Evolutionary conservation across 2,113 vertebrate genomes (phyloP), one percentile per base, ranked within the genome.

Genomic region (Gorsachius goisagi): DNA sequence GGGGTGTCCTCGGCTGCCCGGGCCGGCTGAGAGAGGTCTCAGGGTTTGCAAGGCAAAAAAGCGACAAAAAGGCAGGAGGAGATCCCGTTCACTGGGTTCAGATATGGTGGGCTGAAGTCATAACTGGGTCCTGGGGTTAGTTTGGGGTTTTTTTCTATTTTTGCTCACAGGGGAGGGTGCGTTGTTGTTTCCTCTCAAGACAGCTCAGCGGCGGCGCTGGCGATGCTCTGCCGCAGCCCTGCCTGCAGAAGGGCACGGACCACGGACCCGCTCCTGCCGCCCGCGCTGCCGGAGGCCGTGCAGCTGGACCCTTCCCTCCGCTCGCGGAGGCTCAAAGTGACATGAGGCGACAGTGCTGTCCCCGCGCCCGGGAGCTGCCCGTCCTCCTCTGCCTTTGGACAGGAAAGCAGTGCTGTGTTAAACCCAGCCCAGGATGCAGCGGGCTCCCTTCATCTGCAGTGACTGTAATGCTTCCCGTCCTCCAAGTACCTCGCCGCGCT

Each of bases 201-300:
- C 35, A 24, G 23, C 21, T 32, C 23, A 9, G 44, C 55, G 30
- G 11, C 4, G 9, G 27, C 30, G 71, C 41, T 12, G 6, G 14
- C 28, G 56, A 11, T 9, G 15, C 14, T 22, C 20, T 68, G 23
- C 27, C 5, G 4, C 28, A 58, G 16, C 41, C 27, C 16, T 7
- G 6, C 9, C 13, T 0, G 1, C 33, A 24, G 23, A 8, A 4
- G 44, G 27, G 26, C 0, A 1, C 13, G 62, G 47, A 1, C 17
- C 0, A 1, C 13, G 62, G 47, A 2, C 17, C 52, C 72, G 67
- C 52, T 39, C 22, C 47, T 23, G 6, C 14, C 8, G 0, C 41
- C 9, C 0, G 9, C 11, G 28, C 37, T 67, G 60, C n/a, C 18
- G 56, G 23, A 63, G 17, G 26, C 7, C 2, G 7, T 1, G 3